Evolutionary conservation across 2,888 invertebrate species (phyloP).

Genomic region (Danaus chrysippus): DNA sequence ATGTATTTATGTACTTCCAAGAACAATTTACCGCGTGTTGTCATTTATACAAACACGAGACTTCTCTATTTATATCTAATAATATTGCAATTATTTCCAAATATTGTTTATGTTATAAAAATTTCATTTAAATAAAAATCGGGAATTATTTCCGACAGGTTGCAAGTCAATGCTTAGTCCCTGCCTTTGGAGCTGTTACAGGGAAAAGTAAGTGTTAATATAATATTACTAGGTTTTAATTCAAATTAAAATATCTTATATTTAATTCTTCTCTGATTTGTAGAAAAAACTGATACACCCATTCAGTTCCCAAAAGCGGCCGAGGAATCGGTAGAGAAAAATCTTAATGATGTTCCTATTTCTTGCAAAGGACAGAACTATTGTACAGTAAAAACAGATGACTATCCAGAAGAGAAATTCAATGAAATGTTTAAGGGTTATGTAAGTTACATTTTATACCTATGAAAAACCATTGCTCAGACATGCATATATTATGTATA

Average conservation of each 20-base stretch:
- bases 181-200: constrained; percentile 14
- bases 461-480: too few relatives aligned
- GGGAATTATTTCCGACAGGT: constrained; percentile 22
- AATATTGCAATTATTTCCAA: too few relatives aligned
- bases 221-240: too few relatives aligned
- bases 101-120: too few relatives aligned
- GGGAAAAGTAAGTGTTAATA: constrained; percentile 19
- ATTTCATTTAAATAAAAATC: neutral
- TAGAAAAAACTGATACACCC: constrained; percentile 7
- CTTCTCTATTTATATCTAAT: neutral
- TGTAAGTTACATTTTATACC: constrained; percentile 37
- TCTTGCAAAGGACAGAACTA: constrained; percentile 42
- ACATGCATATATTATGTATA: too few relatives aligned
- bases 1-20: constrained; percentile 4
- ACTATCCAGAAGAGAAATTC: constrained; percentile 55
- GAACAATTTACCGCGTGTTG: neutral
- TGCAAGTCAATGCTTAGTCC: constrained; percentile 21
- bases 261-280: neutral
- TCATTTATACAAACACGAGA: neutral
- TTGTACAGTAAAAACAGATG: constrained; percentile 53
- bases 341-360: constrained; percentile 9
- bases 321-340: neutral
- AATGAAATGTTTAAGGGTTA: constrained; percentile 53
- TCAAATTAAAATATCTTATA: too few relatives aligned
- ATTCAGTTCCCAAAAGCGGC: constrained; percentile 18